These are phyloP conservation scores for Chrysodeixis includens DNA, from an alignment of 2,888 invertebrate genomes.

Conservation along the genomic window DNA sequence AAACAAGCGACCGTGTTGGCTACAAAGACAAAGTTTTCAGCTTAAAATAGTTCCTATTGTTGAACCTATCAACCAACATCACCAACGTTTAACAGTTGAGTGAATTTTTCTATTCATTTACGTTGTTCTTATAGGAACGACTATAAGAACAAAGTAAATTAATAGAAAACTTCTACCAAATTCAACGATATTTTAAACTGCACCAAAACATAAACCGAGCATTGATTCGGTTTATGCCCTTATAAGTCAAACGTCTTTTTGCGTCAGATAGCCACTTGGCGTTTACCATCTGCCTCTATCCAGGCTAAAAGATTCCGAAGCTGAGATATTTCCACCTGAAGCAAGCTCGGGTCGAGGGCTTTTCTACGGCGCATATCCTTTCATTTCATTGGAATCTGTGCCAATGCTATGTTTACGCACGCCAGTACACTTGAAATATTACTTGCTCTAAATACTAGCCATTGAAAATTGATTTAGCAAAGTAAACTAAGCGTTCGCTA, in stretches of 20 bases:
- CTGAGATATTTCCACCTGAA: constrained; percentile 72
- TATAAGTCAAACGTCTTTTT: constrained; percentile 26
- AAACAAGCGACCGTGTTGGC: too few relatives aligned
- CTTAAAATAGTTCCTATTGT: too few relatives aligned
- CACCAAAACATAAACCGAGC: too few relatives aligned
- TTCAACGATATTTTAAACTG: too few relatives aligned
- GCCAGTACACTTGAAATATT: constrained; percentile 60
- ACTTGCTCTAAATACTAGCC: constrained; percentile 45
- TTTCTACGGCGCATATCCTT: constrained; percentile 81
- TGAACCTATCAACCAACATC: too few relatives aligned
- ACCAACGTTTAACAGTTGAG: too few relatives aligned
- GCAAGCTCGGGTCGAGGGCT: constrained; percentile 72
- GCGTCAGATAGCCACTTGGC: constrained; percentile 50
- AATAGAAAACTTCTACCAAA: too few relatives aligned
- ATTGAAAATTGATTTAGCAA: constrained; percentile 37
- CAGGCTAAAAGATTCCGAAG: constrained; percentile 67
- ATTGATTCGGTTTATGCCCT: not conserved
- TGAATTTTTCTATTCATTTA: too few relatives aligned
- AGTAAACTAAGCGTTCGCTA: constrained; percentile 33
- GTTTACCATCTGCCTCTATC: constrained; percentile 40
- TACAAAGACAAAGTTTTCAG: too few relatives aligned
- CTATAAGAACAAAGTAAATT: too few relatives aligned
- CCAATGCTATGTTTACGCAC: constrained; percentile 66
- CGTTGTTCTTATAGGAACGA: too few relatives aligned
- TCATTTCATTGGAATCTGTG: constrained; percentile 85